A percentile compares a stretch with the other conserved stretches of the same genome.
Evolutionary conservation across 2,797 vertebrate species (phyloP).

Genomic region (Sebastes itinus): DNA sequence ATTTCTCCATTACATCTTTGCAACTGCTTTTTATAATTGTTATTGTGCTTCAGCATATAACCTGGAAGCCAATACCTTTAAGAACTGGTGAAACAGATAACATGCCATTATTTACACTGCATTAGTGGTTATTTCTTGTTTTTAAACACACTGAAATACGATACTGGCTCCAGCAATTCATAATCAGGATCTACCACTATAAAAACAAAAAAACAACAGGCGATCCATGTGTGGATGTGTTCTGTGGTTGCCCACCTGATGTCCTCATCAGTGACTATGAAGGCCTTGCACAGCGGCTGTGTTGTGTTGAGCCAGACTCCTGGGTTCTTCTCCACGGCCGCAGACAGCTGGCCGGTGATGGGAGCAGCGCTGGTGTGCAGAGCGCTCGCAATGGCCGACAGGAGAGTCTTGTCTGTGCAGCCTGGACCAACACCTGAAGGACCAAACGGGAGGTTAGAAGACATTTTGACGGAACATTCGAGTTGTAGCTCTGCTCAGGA

Average conservation of each 20-base stretch:
- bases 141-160: background rate
- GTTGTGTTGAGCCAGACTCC: conserved; percentile 98
- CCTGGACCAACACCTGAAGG: conserved; percentile 92
- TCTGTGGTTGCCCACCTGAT: conserved; percentile 85
- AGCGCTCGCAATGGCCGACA: conserved; percentile 96
- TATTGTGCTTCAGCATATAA: background rate
- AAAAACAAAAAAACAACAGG: background rate
- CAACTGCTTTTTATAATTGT: background rate
- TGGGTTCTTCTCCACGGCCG: conserved; percentile 97
- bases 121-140: background rate
- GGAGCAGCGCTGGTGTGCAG: conserved; percentile 96
- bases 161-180: no score
- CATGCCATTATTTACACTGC: background rate
- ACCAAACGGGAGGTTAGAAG: background rate
- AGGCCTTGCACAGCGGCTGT: conserved; percentile 97
- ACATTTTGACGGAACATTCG: background rate
- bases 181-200: background rate
- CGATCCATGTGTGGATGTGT: background rate
- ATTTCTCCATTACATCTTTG: background rate
- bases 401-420: conserved; percentile 95
- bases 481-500: background rate
- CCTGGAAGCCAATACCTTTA: background rate
- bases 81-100: background rate
- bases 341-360: conserved; percentile 97
- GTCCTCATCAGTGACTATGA: conserved; percentile 98